These are phyloP conservation scores for Drosophila sp. DNA, from an alignment of 1,140 invertebrate species.

Conservation along the genomic window DNA sequence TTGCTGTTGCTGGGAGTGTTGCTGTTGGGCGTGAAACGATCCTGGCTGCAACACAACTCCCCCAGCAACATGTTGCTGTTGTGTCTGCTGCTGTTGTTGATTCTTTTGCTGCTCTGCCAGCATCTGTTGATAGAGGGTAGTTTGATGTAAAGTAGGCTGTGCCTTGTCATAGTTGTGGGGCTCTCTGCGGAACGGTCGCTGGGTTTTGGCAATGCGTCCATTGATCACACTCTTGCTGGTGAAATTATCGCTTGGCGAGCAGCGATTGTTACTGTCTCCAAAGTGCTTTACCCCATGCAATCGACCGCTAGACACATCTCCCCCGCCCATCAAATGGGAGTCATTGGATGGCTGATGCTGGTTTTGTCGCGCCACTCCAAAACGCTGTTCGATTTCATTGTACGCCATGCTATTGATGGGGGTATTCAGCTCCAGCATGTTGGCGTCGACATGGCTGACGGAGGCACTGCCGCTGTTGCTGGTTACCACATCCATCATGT, in stretches of 20 bases:
- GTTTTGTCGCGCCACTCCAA: slow-evolving; percentile 46
- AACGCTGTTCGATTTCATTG: slow-evolving; percentile 67
- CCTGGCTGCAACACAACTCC: slow-evolving; percentile 50
- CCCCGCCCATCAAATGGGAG: slow-evolving; percentile 37
- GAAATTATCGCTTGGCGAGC: slow-evolving; percentile 43
- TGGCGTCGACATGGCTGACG: slow-evolving; percentile 58
- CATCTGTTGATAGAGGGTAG: slow-evolving; percentile 81
- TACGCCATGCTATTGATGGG: slow-evolving; percentile 64
- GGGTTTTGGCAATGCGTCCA: slow-evolving; percentile 75
- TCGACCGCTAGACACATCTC: slow-evolving; percentile 18
- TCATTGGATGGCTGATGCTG: slow-evolving; percentile 49
- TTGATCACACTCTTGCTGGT: slow-evolving; percentile 76
- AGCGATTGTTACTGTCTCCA: slow-evolving; percentile 40
- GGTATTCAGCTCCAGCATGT: slow-evolving; percentile 79
- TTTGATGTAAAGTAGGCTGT: slow-evolving; percentile 81
- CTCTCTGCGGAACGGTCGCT: slow-evolving; percentile 72
- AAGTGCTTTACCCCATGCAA: slow-evolving; percentile 58
- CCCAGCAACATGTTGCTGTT: slow-evolving; percentile 50
- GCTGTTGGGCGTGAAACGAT: slow-evolving; percentile 52
- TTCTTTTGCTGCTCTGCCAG: slow-evolving; percentile 78
- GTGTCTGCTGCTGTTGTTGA: slow-evolving; percentile 51
- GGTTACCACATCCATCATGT: slow-evolving; percentile 68
- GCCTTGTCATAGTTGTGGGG: slow-evolving; percentile 83
- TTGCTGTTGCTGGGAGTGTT: slow-evolving; percentile 50
- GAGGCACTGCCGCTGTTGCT: slow-evolving; percentile 20